Conservation (phyloP, 2,113 vertebrate genomes). For the Cisticola juncidis region DNA sequence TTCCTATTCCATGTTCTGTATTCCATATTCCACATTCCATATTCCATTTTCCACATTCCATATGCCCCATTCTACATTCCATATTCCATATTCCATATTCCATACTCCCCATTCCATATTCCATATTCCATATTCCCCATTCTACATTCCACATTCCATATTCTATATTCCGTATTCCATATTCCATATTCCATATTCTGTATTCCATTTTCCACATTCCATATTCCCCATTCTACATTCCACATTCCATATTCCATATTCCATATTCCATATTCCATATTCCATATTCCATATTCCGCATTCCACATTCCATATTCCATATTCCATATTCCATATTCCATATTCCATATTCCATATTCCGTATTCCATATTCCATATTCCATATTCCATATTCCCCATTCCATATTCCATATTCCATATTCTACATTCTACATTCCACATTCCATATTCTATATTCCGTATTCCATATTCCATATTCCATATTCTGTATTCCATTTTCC, state of each 20-base stretch:
- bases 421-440: neutral
- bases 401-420: neutral
- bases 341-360: neutral
- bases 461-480: accelerated
- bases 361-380: neutral
- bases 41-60: neutral
- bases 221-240: too few relatives aligned
- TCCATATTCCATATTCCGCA: accelerated
- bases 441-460: neutral
- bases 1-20: neutral
- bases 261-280: too few relatives aligned
- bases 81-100: too few relatives aligned
- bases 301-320: neutral
- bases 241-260: too few relatives aligned
- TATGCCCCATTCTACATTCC: too few relatives aligned
- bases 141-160: neutral
- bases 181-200: accelerated
- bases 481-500: too few relatives aligned
- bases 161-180: too few relatives aligned
- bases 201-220: too few relatives aligned
- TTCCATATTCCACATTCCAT: neutral
- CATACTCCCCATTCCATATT: accelerated
- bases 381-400: neutral
- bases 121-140: neutral
- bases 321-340: too few relatives aligned